Evolutionary conservation across 2,797 vertebrate genomes (phyloP).

Genomic region (Lophotriccus pileatus): DNA sequence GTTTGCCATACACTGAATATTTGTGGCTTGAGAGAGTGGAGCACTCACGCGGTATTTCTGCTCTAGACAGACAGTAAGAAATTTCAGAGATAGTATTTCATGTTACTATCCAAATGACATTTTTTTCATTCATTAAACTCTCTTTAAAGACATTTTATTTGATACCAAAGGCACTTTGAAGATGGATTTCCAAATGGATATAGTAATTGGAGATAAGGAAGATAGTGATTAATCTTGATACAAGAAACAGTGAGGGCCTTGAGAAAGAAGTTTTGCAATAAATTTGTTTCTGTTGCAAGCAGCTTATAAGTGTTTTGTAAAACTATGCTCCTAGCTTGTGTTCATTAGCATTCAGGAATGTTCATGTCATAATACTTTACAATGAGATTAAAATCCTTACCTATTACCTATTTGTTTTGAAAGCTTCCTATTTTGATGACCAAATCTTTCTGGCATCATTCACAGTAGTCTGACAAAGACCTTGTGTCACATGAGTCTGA

Average conservation of each 20-base stretch:
- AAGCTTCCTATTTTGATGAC: neutral
- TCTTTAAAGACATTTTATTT: neutral
- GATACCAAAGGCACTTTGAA: neutral
- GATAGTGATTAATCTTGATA: neutral
- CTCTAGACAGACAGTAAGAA: neutral
- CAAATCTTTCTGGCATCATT: neutral
- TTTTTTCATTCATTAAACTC: neutral
- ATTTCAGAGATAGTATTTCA: neutral
- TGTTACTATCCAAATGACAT: neutral
- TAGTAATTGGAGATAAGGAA: neutral
- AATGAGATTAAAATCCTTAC: neutral
- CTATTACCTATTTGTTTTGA: neutral
- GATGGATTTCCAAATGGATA: neutral
- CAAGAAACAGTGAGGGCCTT: neutral
- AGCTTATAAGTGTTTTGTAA: neutral
- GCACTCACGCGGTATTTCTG: neutral
- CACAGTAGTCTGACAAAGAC: neutral
- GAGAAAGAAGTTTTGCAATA: neutral
- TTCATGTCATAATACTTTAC: neutral
- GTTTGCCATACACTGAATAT: neutral
- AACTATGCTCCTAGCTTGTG: neutral
- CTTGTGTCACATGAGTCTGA: neutral
- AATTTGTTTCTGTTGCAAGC: neutral
- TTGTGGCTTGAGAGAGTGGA: neutral
- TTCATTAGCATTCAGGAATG: neutral